Conservation (phyloP, 2,797 vertebrate species). For the Pelochelys cantorii region DNA sequence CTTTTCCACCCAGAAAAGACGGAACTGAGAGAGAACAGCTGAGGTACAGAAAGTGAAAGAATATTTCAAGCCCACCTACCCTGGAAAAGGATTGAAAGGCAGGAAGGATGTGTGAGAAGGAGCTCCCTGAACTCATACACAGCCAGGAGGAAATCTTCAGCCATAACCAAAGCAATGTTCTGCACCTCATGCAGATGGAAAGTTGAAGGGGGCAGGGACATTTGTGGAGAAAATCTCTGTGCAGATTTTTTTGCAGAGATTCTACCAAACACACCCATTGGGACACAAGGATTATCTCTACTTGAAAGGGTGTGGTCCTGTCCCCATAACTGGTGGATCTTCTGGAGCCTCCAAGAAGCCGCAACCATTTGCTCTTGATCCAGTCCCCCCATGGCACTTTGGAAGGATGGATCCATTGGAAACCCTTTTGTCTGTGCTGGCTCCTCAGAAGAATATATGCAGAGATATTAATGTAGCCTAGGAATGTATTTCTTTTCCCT, state of each 20-base stretch:
- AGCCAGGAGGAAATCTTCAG: slow-evolving; percentile 49
- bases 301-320: not conserved
- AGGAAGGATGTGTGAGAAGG: slow-evolving; percentile 57
- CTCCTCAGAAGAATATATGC: not conserved
- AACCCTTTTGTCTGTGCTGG: not conserved
- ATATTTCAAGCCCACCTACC: slow-evolving; percentile 64
- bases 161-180: slow-evolving; percentile 22
- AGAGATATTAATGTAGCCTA: not conserved
- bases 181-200: not conserved
- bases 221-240: not conserved
- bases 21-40: slow-evolving; percentile 75
- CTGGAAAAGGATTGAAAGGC: slow-evolving; percentile 68
- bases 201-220: not conserved
- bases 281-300: not conserved
- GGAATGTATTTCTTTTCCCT: not conserved
- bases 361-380: not conserved
- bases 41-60: slow-evolving; percentile 67
- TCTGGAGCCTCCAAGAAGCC: not conserved
- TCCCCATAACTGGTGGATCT: not conserved
- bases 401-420: not conserved
- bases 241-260: not conserved
- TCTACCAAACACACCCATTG: not conserved
- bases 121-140: slow-evolving; percentile 38
- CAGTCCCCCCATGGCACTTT: fast-evolving
- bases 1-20: slow-evolving; percentile 74